Conservation (phyloP, 92 coral and sea anemone genomes). For the Umimayanthus chanpuru region DNA sequence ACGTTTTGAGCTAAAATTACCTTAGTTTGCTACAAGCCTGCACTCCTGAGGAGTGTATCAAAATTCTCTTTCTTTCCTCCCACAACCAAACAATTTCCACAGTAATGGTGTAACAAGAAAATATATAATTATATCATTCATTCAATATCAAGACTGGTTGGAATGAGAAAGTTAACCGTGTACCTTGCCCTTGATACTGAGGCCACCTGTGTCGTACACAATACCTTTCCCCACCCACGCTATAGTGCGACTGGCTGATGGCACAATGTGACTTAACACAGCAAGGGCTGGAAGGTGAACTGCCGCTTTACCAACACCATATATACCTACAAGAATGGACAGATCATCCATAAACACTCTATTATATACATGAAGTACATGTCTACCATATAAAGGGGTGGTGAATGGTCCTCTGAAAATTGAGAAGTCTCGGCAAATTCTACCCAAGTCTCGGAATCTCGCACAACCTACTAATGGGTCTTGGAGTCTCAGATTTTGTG, state of each 20-base stretch:
- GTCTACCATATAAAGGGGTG: too few relatives aligned
- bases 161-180: background rate
- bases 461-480: too few relatives aligned
- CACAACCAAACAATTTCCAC: too few relatives aligned
- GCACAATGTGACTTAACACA: conserved; percentile 83
- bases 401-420: too few relatives aligned
- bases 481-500: too few relatives aligned
- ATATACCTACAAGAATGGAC: conserved; percentile 1
- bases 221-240: conserved; percentile 99
- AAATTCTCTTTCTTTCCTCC: too few relatives aligned
- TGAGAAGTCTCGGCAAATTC: too few relatives aligned
- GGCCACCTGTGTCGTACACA: conserved; percentile 98
- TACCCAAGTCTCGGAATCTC: too few relatives aligned
- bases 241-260: conserved; percentile 81
- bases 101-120: background rate
- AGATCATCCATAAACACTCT: too few relatives aligned
- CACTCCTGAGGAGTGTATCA: too few relatives aligned
- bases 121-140: too few relatives aligned
- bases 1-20: background rate
- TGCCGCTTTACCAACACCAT: conserved; percentile 98
- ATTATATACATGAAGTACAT: too few relatives aligned
- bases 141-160: background rate
- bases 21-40: background rate
- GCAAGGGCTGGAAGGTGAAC: conserved; percentile 89
- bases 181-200: conserved; percentile 93